Conservation (phyloP, 2,797 vertebrate genomes). For the Argya squamiceps region DNA sequence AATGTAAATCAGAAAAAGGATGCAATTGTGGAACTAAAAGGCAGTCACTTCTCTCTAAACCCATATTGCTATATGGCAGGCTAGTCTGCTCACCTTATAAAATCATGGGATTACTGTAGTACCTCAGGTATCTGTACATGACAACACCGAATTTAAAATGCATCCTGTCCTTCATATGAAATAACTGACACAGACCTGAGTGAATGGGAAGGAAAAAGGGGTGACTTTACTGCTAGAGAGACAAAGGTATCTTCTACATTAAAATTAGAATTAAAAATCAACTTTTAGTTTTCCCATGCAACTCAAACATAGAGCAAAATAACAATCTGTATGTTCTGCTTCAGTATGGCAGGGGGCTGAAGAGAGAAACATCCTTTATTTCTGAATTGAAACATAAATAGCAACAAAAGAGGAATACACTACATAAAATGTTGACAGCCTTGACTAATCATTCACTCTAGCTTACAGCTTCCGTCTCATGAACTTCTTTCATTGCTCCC, state of each 20-base stretch:
- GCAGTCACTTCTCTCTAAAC: neutral
- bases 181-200: neutral
- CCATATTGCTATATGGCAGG: neutral
- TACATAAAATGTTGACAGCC: constrained; percentile 31
- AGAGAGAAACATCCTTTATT: neutral
- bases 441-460: constrained; percentile 54
- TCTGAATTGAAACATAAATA: constrained; percentile 32
- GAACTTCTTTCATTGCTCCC: constrained; percentile 34
- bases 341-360: neutral
- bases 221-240: neutral
- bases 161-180: neutral
- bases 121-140: neutral
- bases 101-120: neutral
- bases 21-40: neutral
- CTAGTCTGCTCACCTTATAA: neutral
- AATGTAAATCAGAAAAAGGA: constrained; percentile 64
- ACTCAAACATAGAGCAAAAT: neutral
- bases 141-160: neutral
- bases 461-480: neutral
- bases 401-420: neutral
- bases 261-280: neutral
- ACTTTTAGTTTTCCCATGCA: neutral
- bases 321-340: neutral
- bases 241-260: neutral
- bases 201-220: neutral